phyloP scores from a whole-genome alignment of 2,113 vertebrate genomes.

The Trematomus loennbergii region DNA sequence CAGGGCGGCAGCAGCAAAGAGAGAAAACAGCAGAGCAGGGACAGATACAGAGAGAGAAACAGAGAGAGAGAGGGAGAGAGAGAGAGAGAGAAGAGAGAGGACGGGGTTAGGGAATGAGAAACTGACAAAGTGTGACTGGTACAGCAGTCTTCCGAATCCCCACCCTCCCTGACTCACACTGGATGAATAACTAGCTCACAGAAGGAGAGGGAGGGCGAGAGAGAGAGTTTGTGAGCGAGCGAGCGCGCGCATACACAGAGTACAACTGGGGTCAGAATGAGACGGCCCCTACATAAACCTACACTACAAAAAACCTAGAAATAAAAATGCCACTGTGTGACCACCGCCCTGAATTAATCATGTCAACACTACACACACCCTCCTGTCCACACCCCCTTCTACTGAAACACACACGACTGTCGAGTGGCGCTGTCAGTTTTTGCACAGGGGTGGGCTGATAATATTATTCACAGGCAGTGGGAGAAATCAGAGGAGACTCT shows the following conservation, averaged over 20 bases:
- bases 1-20: constrained; percentile 26
- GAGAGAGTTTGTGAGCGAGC: constrained; percentile 51
- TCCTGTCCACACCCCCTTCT: constrained; percentile 24
- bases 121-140: constrained; percentile 84
- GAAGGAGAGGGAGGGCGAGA: constrained; percentile 52
- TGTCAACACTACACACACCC: not conserved
- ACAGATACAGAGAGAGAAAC: not conserved
- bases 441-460: constrained; percentile 61
- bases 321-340: not conserved
- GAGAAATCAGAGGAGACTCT: constrained; percentile 78
- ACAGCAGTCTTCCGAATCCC: constrained; percentile 82
- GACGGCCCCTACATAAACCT: constrained; percentile 47
- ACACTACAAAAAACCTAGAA: not conserved
- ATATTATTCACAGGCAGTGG: constrained; percentile 75
- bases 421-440: constrained; percentile 47
- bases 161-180: constrained; percentile 85
- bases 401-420: constrained; percentile 26
- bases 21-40: constrained; percentile 24
- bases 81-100: no score
- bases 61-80: constrained; percentile 1
- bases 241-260: not conserved
- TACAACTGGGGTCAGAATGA: constrained; percentile 26
- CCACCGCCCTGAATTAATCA: constrained; percentile 9
- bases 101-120: constrained; percentile 52
- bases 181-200: constrained; percentile 84